These are phyloP conservation scores for Lepetodrilus schrolli DNA, from an alignment of 2,888 invertebrate genomes.

Conservation along the genomic window DNA sequence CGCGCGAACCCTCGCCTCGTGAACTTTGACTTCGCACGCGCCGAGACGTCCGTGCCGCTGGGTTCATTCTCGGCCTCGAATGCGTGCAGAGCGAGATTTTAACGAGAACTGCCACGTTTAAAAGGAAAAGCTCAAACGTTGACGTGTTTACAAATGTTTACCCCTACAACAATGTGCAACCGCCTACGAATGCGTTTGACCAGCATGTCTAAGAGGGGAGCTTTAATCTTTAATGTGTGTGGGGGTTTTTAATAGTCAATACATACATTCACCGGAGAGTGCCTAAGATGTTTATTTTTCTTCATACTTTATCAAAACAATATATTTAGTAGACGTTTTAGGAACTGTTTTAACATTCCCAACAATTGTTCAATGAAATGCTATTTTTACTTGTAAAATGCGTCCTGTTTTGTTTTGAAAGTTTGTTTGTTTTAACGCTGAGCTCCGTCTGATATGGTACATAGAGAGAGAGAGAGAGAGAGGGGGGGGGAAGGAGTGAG, in stretches of 20 bases:
- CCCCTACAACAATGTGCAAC: not conserved
- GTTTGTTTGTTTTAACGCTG: no score
- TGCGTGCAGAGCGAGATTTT: not conserved
- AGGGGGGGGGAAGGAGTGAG: not conserved
- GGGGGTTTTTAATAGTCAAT: no score
- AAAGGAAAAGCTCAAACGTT: not conserved
- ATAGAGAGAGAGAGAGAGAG: not conserved
- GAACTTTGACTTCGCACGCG: slow-evolving; percentile 19
- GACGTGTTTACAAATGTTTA: slow-evolving; percentile 20
- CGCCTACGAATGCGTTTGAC: not conserved
- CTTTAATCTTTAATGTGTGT: not conserved
- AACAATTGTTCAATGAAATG: slow-evolving; percentile 18
- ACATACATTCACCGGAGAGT: not conserved
- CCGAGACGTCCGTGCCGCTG: slow-evolving; percentile 31
- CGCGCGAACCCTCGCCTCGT: not conserved
- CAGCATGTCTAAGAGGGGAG: not conserved
- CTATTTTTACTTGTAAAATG: slow-evolving; percentile 10
- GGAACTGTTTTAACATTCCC: slow-evolving; percentile 10
- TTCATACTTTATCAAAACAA: not conserved
- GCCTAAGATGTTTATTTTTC: not conserved
- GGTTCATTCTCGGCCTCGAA: not conserved
- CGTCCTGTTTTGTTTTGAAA: slow-evolving; percentile 11
- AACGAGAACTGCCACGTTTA: not conserved
- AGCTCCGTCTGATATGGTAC: not conserved
- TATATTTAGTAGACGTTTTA: slow-evolving; percentile 8